Percentiles rank a stretch among this genome's conserved stretches.
These are phyloP conservation scores for Pandemis corylana DNA, from an alignment of 2,888 invertebrate genomes.

Conservation along the genomic window DNA sequence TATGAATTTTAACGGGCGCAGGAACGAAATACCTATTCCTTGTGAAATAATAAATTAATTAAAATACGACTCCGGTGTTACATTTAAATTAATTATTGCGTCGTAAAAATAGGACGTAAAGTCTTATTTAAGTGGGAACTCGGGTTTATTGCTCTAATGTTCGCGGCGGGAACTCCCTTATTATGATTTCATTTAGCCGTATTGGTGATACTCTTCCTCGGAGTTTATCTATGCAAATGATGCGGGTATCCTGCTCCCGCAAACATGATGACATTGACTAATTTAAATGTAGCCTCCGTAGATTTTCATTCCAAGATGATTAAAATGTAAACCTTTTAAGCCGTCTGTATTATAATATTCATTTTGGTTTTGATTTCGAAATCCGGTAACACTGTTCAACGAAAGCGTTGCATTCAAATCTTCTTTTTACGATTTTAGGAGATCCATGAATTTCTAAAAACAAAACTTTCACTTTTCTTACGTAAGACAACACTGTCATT, in stretches of 20 bases:
- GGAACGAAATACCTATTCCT: constrained; percentile 7
- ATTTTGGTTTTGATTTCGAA: too few species aligned
- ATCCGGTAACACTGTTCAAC: too few species aligned
- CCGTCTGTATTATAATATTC: neutral
- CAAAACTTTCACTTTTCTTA: constrained; percentile 2
- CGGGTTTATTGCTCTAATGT: constrained; percentile 46
- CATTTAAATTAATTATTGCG: constrained; percentile 37
- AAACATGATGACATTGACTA: neutral
- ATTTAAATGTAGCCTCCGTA: neutral
- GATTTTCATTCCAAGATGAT: neutral
- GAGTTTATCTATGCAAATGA: constrained; percentile 31
- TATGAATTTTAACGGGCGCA: constrained; percentile 10
- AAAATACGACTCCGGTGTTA: constrained; percentile 15
- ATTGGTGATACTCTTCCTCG: neutral
- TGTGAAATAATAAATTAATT: constrained; percentile 36
- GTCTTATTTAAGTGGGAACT: constrained; percentile 23
- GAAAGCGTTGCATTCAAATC: too few species aligned
- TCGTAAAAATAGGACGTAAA: constrained; percentile 33
- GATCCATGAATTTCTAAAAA: neutral
- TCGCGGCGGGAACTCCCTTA: constrained; percentile 40
- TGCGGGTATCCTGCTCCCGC: constrained; percentile 4
- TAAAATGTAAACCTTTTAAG: neutral
- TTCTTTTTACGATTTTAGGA: neutral
- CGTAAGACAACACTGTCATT: neutral
- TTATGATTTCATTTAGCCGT: constrained; percentile 46